A percentile compares a stretch with the other conserved stretches of the same genome.
phyloP scores from a whole-genome alignment of 2,797 vertebrate species.

The Emydoidea blandingii region DNA sequence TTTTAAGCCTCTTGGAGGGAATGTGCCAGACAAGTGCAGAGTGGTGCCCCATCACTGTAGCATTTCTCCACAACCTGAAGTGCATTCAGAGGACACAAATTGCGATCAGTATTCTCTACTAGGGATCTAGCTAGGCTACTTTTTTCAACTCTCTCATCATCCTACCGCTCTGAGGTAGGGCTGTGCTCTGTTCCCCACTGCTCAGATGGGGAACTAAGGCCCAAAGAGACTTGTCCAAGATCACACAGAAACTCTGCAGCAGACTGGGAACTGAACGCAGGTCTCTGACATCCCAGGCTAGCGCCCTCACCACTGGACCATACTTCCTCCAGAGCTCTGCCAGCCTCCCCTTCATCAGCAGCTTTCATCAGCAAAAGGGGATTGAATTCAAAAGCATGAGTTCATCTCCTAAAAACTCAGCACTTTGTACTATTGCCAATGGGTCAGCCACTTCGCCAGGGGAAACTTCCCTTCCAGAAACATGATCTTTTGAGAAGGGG shows the following conservation, averaged over 20 bases:
- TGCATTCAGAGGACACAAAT: background rate
- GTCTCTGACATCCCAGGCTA: background rate
- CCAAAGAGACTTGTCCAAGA: background rate
- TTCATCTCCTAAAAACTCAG: conserved; percentile 69
- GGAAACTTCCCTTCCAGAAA: conserved; percentile 76
- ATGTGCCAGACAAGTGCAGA: background rate
- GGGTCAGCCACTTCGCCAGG: conserved; percentile 67
- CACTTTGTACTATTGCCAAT: conserved; percentile 64
- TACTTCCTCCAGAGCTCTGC: conserved; percentile 3
- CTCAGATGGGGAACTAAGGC: background rate
- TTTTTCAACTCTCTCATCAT: background rate
- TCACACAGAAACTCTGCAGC: background rate
- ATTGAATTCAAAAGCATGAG: conserved; percentile 63
- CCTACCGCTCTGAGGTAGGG: fast-evolving
- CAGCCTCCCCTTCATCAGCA: conserved; percentile 65
- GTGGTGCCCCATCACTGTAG: background rate
- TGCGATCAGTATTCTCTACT: background rate
- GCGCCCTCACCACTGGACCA: conserved; percentile 44
- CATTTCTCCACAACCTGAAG: background rate
- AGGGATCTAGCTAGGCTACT: background rate
- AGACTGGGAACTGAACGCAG: background rate
- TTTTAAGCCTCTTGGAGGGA: background rate
- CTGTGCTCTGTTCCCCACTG: background rate
- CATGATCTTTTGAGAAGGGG: conserved; percentile 69
- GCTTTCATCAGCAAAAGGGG: conserved; percentile 56